Evolutionary conservation across 1,140 invertebrate genomes (phyloP).

Genomic region (Diachasmimorpha longicaudata): DNA sequence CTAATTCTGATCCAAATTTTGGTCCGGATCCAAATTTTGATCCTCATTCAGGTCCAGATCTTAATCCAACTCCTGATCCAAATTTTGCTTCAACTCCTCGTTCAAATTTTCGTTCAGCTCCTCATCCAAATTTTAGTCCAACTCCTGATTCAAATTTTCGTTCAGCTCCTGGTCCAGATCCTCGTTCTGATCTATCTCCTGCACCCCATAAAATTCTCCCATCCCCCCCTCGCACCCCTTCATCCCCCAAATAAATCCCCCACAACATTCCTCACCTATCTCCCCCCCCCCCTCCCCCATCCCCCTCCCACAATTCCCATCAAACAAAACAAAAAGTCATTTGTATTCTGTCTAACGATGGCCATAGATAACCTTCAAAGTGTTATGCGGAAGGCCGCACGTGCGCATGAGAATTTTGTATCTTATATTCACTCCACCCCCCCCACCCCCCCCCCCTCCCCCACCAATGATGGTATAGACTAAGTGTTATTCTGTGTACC

Average conservation of each 20-base stretch:
- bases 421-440: constrained; percentile 25
- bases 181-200: too few species aligned
- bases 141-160: too few species aligned
- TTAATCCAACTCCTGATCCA: too few species aligned
- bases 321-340: neutral
- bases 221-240: too few species aligned
- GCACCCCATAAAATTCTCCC: too few species aligned
- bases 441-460: constrained; percentile 27
- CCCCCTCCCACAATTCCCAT: neutral
- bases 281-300: neutral
- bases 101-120: too few species aligned
- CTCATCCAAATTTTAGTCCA: too few species aligned
- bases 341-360: neutral
- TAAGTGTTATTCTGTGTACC: constrained; percentile 59
- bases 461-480: constrained; percentile 42
- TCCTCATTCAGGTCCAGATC: too few species aligned
- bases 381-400: neutral
- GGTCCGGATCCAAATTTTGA: too few species aligned
- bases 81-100: too few species aligned
- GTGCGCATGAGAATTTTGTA: neutral
- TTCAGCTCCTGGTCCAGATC: too few species aligned
- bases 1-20: too few species aligned
- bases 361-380: constrained; percentile 31
- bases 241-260: neutral
- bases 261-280: neutral